A percentile compares a stretch with the other conserved stretches of the same genome.
These are phyloP conservation scores for Allobates femoralis DNA, from an alignment of 2,797 vertebrate genomes.

Conservation along the genomic window DNA sequence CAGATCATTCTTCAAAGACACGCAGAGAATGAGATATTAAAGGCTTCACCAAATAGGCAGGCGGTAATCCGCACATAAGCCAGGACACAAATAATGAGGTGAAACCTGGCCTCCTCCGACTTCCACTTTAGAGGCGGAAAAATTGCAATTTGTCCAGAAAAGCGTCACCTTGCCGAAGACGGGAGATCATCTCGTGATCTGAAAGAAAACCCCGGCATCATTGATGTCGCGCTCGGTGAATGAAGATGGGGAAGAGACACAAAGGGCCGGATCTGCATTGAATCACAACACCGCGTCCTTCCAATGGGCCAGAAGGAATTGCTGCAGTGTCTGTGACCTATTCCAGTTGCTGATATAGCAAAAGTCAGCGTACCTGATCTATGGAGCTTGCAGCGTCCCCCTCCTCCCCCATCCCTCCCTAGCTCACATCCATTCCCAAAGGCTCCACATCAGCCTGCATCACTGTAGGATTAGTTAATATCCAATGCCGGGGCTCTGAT, in stretches of 20 bases:
- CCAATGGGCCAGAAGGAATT: slow-evolving; percentile 17
- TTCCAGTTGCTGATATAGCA: slow-evolving; percentile 48
- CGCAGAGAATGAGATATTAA: slow-evolving; percentile 57
- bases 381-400: slow-evolving; percentile 1
- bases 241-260: slow-evolving; percentile 8
- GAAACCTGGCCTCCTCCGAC: background rate
- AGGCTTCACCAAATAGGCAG: slow-evolving; percentile 55
- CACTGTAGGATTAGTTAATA: slow-evolving; percentile 41
- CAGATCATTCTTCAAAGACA: slow-evolving; percentile 59
- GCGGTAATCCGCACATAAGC: slow-evolving; percentile 51
- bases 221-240: background rate
- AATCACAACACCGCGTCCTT: slow-evolving; percentile 14
- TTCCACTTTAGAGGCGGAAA: slow-evolving; percentile 42
- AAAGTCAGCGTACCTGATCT: slow-evolving; percentile 34
- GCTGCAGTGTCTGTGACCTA: slow-evolving; percentile 52
- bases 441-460: background rate
- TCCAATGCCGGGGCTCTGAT: slow-evolving; percentile 22
- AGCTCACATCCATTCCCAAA: slow-evolving; percentile 22
- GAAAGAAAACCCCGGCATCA: background rate
- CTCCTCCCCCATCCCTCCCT: background rate
- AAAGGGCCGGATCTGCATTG: background rate
- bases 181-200: slow-evolving; percentile 37
- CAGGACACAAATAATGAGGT: slow-evolving; percentile 56
- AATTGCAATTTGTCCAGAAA: slow-evolving; percentile 54
- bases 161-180: slow-evolving; percentile 14